These are phyloP conservation scores for human DNA, from an alignment of 2,113 vertebrate species.

Conservation along the genomic window GRCh38 chr12:120066501-120067000, in stretches of 20 bases:
- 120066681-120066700: not conserved
- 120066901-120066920: not conserved
- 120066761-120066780: not conserved
- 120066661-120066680: not conserved
- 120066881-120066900: not conserved
- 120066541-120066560: rapidly evolving
- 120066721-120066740: not conserved
- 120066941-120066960: not conserved
- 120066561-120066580: rapidly evolving
- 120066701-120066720: not conserved
- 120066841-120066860: not conserved
- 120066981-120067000: not conserved
- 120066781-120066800: not conserved
- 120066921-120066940: not conserved
- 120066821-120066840: not conserved
- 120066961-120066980: not conserved
- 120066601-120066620: not conserved
- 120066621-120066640: not conserved
- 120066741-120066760: not conserved
- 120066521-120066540: not conserved
- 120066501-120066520: rapidly evolving
- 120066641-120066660: not conserved
- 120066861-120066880: not conserved
- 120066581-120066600: not conserved
- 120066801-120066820: not conserved